These are phyloP conservation scores for Zaprionus vittiger DNA, from an alignment of 1,140 invertebrate species.

Conservation along the genomic window DNA sequence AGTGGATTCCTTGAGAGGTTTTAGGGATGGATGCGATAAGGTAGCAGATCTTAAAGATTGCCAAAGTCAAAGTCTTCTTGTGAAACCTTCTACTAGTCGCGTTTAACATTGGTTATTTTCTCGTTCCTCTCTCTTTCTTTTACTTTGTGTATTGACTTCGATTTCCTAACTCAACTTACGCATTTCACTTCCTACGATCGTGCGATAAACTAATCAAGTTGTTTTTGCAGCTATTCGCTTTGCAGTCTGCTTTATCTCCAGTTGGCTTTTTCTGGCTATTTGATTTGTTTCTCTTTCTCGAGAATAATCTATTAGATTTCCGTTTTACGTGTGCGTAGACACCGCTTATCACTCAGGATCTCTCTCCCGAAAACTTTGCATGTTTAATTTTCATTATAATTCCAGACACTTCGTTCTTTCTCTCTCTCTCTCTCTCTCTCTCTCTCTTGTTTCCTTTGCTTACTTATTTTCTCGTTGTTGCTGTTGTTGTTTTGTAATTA, in stretches of 20 bases:
- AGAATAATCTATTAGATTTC: constrained; percentile 24
- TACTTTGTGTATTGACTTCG: neutral
- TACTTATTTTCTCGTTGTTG: constrained; percentile 13
- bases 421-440: neutral
- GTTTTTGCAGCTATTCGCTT: neutral
- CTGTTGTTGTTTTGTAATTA: constrained; percentile 56
- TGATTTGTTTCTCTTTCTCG: constrained; percentile 3
- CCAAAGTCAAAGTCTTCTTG: neutral
- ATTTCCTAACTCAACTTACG: constrained; percentile 3
- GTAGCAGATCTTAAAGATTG: neutral
- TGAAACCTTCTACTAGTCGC: neutral
- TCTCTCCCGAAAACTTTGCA: constrained; percentile 29
- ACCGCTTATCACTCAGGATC: constrained; percentile 26
- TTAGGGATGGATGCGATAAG: too few species aligned
- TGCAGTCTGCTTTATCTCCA: neutral
- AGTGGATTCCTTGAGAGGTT: too few species aligned
- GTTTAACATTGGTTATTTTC: neutral
- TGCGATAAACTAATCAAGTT: constrained; percentile 6
- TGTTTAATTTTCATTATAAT: constrained; percentile 51
- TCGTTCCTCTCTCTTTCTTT: neutral
- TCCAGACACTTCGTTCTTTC: constrained; percentile 21
- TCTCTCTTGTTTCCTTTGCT: neutral
- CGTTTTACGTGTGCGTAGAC: constrained; percentile 3
- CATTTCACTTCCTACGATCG: constrained; percentile 8
- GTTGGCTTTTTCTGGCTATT: neutral